These are phyloP conservation scores for Sternotherus odoratus DNA, from an alignment of 2,797 vertebrate species.

Conservation along the genomic window DNA sequence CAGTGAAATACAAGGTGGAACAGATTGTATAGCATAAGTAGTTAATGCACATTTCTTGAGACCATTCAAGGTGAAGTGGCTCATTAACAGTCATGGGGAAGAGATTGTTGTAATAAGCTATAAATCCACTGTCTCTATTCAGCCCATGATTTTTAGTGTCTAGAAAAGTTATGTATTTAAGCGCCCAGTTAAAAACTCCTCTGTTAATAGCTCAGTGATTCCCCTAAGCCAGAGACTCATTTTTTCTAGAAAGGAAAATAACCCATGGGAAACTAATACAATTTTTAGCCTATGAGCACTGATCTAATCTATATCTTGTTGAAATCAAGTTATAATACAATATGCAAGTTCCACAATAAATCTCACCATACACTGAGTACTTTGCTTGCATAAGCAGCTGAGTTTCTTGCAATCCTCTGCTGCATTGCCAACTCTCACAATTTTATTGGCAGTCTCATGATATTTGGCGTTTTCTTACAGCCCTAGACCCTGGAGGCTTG, in stretches of 20 bases:
- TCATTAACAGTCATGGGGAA: background rate
- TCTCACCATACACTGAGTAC: background rate
- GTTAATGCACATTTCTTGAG: background rate
- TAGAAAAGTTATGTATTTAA: background rate
- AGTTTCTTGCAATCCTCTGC: background rate
- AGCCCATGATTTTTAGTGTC: background rate
- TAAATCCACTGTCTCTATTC: background rate
- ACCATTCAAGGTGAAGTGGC: background rate
- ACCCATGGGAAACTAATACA: background rate
- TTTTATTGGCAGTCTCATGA: background rate
- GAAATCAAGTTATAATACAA: background rate
- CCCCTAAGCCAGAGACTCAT: background rate
- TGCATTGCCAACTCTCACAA: background rate
- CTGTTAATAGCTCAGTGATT: background rate
- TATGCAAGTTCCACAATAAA: background rate
- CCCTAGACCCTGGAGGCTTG: background rate
- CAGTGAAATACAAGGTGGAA: background rate
- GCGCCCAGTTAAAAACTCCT: background rate
- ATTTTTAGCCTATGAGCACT: background rate
- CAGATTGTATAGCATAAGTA: background rate
- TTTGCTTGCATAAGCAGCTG: background rate
- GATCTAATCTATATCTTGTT: background rate
- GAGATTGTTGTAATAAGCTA: background rate
- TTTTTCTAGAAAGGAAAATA: background rate
- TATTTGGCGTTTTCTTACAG: background rate